A percentile compares a stretch with the other conserved stretches of the same genome.
Conservation (phyloP, 1,140 invertebrate genomes). For the Rhyacophila brunnea region DNA sequence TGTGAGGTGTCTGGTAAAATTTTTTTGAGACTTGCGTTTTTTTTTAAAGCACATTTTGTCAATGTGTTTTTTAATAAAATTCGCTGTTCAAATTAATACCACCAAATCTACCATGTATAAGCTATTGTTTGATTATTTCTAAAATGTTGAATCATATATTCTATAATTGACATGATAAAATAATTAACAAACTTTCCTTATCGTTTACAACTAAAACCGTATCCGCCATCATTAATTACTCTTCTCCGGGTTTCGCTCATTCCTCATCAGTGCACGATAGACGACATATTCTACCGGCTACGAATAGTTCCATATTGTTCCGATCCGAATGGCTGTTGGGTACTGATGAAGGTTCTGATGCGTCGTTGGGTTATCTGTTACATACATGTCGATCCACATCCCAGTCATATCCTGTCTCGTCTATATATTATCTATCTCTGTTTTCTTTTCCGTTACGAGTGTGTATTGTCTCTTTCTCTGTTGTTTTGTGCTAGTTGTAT, state of each 20-base stretch:
- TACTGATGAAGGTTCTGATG: not conserved
- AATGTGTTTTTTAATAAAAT: no score
- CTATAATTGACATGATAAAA: no score
- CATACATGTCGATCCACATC: not conserved
- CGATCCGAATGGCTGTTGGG: not conserved
- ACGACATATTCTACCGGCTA: not conserved
- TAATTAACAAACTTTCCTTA: not conserved
- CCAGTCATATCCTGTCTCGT: not conserved
- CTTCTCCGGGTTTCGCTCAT: slow-evolving; percentile 10
- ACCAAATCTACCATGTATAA: no score
- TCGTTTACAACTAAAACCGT: not conserved
- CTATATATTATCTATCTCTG: slow-evolving; percentile 16
- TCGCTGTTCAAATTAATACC: no score
- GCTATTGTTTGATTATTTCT: no score
- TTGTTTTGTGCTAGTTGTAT: slow-evolving; percentile 37
- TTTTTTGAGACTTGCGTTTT: not conserved
- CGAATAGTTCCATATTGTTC: not conserved
- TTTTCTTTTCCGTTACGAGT: slow-evolving; percentile 31
- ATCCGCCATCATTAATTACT: not conserved
- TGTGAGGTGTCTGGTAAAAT: no score
- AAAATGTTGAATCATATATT: no score
- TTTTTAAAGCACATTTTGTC: slow-evolving; percentile 1
- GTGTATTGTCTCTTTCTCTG: slow-evolving; percentile 36
- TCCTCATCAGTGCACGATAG: not conserved
- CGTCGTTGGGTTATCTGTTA: slow-evolving; percentile 8